Base-by-base conservation (phyloP, 1,140 invertebrate species). In the Micrasema longulum region DNA sequence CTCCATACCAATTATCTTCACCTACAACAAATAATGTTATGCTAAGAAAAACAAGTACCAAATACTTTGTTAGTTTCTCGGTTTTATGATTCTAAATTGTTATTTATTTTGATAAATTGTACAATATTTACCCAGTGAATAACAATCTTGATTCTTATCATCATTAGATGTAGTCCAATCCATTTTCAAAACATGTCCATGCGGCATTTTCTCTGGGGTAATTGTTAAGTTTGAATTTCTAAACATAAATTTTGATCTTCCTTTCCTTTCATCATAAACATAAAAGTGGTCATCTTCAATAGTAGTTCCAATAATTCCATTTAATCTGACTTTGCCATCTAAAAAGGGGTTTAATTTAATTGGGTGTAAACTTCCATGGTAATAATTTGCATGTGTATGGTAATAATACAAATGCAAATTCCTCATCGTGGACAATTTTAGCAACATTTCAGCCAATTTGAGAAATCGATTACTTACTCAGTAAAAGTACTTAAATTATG, bases 1-100 rank as follows among this genome's bases (percentile, higher is more conserved):
- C 89, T 10, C 89, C 88, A 60, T 87, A 88, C 89, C 89, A 91
- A 76, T 89, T 76, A 23, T 22, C 20, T 1, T 50, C 36, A n/a
- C 55, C 68, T 70, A n/a, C 1, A 63, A 62, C 31, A 22, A 0
- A 52, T 45, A 9, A 48, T n/a, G 41, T 43, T 20, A 43, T 4
- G 14, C n/a, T 55, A 11, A 26, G 20, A n/a, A n/a, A n/a, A n/a
- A n/a, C n/a, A n/a, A n/a, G n/a, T n/a, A n/a, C n/a, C n/a, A n/a
- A n/a, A n/a, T n/a, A n/a, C n/a, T n/a, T n/a, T n/a, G n/a, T n/a
- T n/a, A n/a, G n/a, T n/a, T n/a, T n/a, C n/a, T n/a, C n/a, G n/a
- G n/a, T n/a, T n/a, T n/a, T n/a, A n/a, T n/a, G n/a, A n/a, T n/a
- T n/a, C n/a, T n/a, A n/a, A n/a, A n/a, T n/a, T n/a, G n/a, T n/a